phyloP scores from a whole-genome alignment of 2,113 vertebrate species.

The Ailuropoda melanoleuca region DNA sequence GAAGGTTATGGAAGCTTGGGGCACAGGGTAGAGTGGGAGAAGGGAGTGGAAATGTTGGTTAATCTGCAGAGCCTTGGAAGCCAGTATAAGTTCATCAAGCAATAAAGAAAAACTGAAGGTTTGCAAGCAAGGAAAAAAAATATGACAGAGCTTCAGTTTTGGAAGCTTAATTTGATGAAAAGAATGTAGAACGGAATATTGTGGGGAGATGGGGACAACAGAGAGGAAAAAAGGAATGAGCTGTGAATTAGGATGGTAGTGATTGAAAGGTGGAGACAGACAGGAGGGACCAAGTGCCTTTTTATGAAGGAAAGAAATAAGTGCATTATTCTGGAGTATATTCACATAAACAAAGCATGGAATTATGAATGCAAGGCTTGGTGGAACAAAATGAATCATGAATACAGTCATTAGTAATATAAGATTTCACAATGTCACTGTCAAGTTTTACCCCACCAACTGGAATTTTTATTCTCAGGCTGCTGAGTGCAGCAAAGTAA shows the following conservation, averaged over 20 bases:
- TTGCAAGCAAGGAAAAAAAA: not conserved
- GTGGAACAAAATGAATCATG: not conserved
- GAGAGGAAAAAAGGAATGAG: not conserved
- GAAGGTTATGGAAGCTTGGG: not conserved
- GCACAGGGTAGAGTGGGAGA: not conserved
- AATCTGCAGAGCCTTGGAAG: not conserved
- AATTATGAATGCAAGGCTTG: not conserved
- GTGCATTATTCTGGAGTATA: not conserved
- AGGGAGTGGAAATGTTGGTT: not conserved
- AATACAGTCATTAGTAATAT: constrained; percentile 9
- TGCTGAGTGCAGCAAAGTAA: constrained; percentile 30
- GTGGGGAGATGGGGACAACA: not conserved
- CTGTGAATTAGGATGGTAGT: not conserved
- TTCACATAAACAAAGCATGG: constrained; percentile 14
- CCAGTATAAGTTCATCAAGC: not conserved
- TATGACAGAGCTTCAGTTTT: not conserved
- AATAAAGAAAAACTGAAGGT: not conserved
- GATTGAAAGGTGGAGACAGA: not conserved
- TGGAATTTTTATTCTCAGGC: constrained; percentile 25
- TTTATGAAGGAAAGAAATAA: constrained; percentile 19
- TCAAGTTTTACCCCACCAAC: not conserved
- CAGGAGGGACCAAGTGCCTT: not conserved
- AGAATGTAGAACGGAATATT: not conserved
- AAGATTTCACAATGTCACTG: not conserved
- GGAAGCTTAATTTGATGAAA: constrained; percentile 20